These are phyloP conservation scores for Ochropleura leucogaster DNA, from an alignment of 2,888 invertebrate genomes.

Conservation along the genomic window DNA sequence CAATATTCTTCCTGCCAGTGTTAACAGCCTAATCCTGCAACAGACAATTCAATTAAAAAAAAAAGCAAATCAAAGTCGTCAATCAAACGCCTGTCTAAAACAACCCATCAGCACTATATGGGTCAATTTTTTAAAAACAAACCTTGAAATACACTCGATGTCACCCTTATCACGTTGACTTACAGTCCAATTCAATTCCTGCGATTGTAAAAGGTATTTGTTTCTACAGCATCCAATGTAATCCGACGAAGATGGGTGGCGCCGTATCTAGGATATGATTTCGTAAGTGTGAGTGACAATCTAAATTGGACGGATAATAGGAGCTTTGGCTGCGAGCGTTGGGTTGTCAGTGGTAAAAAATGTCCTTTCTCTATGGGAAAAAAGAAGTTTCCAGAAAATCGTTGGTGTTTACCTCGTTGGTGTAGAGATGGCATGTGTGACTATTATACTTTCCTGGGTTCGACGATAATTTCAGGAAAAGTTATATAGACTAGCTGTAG, in stretches of 20 bases:
- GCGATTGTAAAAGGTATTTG: conserved; percentile 14
- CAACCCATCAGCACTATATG: conserved; percentile 48
- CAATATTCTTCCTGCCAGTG: neutral
- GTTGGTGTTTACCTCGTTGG: neutral
- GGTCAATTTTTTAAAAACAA: conserved; percentile 48
- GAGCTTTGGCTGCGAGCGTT: conserved; percentile 59
- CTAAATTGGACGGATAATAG: conserved; percentile 72
- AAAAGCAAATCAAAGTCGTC: conserved; percentile 47
- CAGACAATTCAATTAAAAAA: conserved; percentile 41
- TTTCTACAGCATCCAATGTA: conserved; percentile 67
- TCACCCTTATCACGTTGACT: neutral
- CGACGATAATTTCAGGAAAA: neutral
- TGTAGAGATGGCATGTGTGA: neutral
- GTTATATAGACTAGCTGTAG: too few species aligned
- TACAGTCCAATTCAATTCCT: conserved; percentile 27
- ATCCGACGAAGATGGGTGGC: conserved; percentile 67
- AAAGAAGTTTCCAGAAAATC: neutral
- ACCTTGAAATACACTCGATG: neutral
- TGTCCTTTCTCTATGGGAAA: conserved; percentile 18
- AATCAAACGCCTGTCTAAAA: conserved; percentile 62
- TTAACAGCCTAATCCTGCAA: conserved; percentile 1
- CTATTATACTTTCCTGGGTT: neutral
- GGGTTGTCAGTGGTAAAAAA: conserved; percentile 56
- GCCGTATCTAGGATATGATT: conserved; percentile 51
- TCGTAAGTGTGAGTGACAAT: conserved; percentile 66